Evolutionary conservation across 2,113 vertebrate species (phyloP).

Genomic region (Serilophus lunatus): DNA sequence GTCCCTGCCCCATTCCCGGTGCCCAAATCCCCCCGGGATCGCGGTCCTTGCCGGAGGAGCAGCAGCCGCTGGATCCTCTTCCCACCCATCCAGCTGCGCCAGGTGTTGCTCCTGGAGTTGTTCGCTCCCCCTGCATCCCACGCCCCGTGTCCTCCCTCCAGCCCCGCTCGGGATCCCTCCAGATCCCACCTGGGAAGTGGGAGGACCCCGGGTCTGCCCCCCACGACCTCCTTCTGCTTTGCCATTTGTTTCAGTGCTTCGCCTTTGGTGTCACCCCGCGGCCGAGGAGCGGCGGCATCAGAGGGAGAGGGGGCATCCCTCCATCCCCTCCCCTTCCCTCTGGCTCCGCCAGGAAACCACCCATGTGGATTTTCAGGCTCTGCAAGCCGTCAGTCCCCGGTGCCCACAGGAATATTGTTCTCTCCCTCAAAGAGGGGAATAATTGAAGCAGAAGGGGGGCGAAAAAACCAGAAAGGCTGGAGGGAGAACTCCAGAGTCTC

Average conservation of each 20-base stretch:
- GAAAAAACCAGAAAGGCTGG: background rate
- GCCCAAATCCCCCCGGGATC: background rate
- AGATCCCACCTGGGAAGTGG: background rate
- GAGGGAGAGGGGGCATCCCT: background rate
- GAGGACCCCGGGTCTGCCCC: background rate
- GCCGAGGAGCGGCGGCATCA: background rate
- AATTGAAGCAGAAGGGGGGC: background rate
- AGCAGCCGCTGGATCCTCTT: background rate
- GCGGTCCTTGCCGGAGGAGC: background rate
- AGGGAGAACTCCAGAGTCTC: background rate
- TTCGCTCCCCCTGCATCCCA: background rate
- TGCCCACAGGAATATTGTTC: background rate
- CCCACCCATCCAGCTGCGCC: background rate
- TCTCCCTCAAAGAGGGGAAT: background rate
- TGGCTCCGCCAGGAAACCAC: background rate
- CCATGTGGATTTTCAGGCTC: slow-evolving; percentile 14
- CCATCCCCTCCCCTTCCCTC: background rate
- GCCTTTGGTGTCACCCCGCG: background rate
- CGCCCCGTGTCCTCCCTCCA: background rate
- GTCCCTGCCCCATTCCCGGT: too few species aligned
- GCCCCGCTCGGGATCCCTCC: background rate
- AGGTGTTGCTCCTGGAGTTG: background rate
- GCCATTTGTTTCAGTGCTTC: background rate
- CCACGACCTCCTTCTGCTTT: background rate
- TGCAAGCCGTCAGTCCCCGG: background rate